Evolutionary conservation across 1,140 invertebrate genomes (phyloP).

Genomic region (Meloidogyne hapla): DNA sequence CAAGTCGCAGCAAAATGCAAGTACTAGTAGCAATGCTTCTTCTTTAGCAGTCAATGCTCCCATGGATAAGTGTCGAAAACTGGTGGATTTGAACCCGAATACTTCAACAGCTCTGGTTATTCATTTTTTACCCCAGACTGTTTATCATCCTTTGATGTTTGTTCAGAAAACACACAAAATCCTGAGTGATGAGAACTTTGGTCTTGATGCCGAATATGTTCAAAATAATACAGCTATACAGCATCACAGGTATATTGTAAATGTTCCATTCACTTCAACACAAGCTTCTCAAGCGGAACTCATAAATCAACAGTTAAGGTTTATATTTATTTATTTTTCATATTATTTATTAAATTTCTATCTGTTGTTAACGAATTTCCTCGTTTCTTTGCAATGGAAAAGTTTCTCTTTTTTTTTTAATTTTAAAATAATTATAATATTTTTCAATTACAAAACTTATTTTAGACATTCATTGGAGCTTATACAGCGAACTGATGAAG

Average conservation of each 20-base stretch:
- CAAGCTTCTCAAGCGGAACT: background rate
- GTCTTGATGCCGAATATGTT: background rate
- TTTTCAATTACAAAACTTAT: too few species aligned
- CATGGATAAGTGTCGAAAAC: background rate
- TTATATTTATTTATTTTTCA: background rate
- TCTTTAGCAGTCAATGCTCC: background rate
- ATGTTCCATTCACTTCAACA: background rate
- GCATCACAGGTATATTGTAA: background rate
- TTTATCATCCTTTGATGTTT: background rate
- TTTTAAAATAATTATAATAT: too few species aligned
- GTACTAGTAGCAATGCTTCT: background rate
- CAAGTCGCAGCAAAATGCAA: background rate
- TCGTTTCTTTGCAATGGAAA: too few species aligned
- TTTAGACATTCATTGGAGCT: background rate
- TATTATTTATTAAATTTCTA: too few species aligned
- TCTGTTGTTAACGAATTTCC: too few species aligned
- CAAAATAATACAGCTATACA: background rate
- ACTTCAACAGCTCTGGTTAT: conserved; percentile 5
- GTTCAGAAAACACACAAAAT: conserved; percentile 1
- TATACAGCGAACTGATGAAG: background rate
- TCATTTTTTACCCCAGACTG: background rate
- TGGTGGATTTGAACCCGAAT: background rate
- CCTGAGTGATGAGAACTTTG: background rate
- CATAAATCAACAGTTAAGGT: background rate
- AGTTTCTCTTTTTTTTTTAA: too few species aligned